These are phyloP conservation scores for Epizoanthus fatuus DNA, from an alignment of 92 coral and sea anemone genomes.

Conservation along the genomic window DNA sequence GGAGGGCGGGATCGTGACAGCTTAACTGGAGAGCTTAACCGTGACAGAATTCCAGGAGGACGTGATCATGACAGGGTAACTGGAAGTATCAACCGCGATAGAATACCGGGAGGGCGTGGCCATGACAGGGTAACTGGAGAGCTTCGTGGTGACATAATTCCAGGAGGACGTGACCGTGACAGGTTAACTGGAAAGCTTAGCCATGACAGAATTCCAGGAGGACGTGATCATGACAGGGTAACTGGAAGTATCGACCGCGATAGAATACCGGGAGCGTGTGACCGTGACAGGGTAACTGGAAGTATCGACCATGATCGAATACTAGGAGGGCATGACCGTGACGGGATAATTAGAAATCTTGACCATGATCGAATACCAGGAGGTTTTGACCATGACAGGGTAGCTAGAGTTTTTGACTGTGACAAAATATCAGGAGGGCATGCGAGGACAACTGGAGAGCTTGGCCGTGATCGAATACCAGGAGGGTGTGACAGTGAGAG, in stretches of 20 bases:
- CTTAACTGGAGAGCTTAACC: background rate
- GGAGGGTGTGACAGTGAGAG: slow-evolving; percentile 16
- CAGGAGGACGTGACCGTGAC: background rate
- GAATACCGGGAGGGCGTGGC: background rate
- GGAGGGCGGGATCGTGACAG: background rate
- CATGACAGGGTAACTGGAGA: slow-evolving; percentile 8
- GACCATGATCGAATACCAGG: too few species aligned
- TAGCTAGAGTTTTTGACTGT: background rate
- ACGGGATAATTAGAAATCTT: background rate
- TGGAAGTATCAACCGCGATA: too few species aligned
- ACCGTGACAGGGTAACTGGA: background rate
- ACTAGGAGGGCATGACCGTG: background rate
- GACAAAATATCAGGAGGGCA: slow-evolving; percentile 8
- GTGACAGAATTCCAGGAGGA: background rate
- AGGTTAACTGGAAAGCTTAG: background rate
- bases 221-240: background rate
- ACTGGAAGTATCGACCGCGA: too few species aligned
- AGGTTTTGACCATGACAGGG: slow-evolving; percentile 6
- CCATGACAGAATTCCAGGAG: background rate
- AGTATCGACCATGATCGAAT: too few species aligned
- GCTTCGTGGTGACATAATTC: background rate
- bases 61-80: too few species aligned
- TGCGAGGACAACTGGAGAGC: slow-evolving; percentile 14
- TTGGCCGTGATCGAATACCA: slow-evolving; percentile 4
- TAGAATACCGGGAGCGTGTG: background rate